Evolutionary conservation across 2,797 vertebrate genomes (phyloP).

Genomic region (Onychomys leucogaster): DNA sequence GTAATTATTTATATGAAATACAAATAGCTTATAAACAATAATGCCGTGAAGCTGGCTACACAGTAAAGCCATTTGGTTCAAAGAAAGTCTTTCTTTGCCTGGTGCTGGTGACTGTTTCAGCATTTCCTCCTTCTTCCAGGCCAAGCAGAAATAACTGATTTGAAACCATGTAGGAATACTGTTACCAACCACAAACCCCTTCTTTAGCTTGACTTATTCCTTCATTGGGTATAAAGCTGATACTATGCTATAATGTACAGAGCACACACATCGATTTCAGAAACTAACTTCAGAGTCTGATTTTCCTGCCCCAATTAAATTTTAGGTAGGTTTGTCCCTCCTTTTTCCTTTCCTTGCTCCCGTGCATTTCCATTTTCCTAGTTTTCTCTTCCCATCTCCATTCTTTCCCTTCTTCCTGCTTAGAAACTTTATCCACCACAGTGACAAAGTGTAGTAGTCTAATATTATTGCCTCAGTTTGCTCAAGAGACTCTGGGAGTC

Average conservation of each 20-base stretch:
- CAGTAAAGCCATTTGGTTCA: slow-evolving; percentile 7
- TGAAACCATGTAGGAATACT: not conserved
- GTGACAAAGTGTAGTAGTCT: slow-evolving; percentile 35
- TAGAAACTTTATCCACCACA: not conserved
- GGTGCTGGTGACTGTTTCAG: not conserved
- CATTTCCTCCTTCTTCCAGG: not conserved
- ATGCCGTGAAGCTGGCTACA: not conserved
- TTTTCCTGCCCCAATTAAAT: not conserved
- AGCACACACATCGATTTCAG: not conserved
- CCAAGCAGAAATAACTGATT: slow-evolving; percentile 45
- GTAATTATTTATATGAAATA: slow-evolving; percentile 25
- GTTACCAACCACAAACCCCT: not conserved
- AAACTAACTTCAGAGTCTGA: not conserved
- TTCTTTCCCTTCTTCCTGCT: not conserved
- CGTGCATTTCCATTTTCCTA: not conserved
- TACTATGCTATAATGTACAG: not conserved
- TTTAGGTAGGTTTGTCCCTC: not conserved
- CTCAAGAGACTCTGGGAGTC: slow-evolving; percentile 45
- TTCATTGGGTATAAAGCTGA: not conserved
- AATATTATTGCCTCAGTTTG: slow-evolving; percentile 4
- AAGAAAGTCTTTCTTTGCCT: not conserved
- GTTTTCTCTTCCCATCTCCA: too few species aligned
- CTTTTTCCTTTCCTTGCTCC: not conserved
- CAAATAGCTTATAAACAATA: slow-evolving; percentile 30
- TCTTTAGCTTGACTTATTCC: slow-evolving; percentile 30